Evolutionary conservation across 2,888 invertebrate genomes (phyloP).

Genomic region (Chaetogeoica ovagalla): DNA sequence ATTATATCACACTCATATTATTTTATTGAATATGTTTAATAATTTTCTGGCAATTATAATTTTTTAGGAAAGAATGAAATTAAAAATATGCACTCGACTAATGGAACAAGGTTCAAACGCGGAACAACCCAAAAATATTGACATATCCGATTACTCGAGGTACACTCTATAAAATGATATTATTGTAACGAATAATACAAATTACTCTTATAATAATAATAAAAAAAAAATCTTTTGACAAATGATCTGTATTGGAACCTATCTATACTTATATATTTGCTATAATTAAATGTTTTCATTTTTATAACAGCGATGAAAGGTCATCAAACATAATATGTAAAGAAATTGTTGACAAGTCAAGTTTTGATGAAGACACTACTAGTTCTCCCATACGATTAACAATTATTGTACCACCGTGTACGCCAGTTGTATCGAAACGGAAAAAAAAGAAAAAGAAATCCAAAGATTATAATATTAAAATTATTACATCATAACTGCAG

Average conservation of each 20-base stretch:
- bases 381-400: neutral
- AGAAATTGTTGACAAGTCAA: slow-evolving; percentile 30
- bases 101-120: slow-evolving; percentile 83
- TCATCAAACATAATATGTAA: slow-evolving; percentile 36
- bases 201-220: neutral
- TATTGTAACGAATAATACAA: neutral
- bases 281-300: neutral
- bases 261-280: slow-evolving; percentile 54
- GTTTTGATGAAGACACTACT: neutral
- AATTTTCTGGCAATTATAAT: neutral
- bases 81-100: slow-evolving; percentile 78
- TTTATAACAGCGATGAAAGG: slow-evolving; percentile 30
- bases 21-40: neutral
- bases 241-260: neutral
- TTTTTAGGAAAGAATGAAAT: slow-evolving; percentile 72
- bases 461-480: slow-evolving; percentile 22
- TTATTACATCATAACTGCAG: slow-evolving; percentile 9
- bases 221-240: neutral
- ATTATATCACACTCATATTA: too few species aligned
- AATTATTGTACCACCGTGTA: slow-evolving; percentile 35
- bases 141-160: slow-evolving; percentile 86
- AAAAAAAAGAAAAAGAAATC: slow-evolving; percentile 39
- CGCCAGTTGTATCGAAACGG: slow-evolving; percentile 36
- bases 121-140: slow-evolving; percentile 84
- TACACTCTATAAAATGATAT: slow-evolving; percentile 58